Percentiles rank a stretch among this genome's conserved stretches.
phyloP scores from a whole-genome alignment of 2,888 invertebrate genomes.

The Orgyia antiqua region DNA sequence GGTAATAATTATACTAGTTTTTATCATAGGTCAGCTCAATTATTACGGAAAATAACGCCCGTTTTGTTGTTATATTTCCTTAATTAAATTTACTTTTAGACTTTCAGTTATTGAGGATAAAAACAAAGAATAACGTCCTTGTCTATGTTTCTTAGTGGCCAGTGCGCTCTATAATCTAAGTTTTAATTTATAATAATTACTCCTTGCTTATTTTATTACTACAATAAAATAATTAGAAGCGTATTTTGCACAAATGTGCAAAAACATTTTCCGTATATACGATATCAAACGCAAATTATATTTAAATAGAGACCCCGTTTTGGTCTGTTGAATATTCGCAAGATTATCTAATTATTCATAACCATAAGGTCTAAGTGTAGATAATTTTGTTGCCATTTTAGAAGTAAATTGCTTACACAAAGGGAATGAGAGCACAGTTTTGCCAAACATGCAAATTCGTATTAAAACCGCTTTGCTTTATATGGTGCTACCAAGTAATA shows the following conservation, averaged over 20 bases:
- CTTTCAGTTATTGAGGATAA: background rate
- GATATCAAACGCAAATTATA: slow-evolving; percentile 7
- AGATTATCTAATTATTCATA: slow-evolving; percentile 25
- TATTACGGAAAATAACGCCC: background rate
- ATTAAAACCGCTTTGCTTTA: slow-evolving; percentile 46
- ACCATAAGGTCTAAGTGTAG: slow-evolving; percentile 18
- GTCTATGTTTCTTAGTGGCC: background rate
- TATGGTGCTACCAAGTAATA: slow-evolving; percentile 29
- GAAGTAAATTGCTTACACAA: slow-evolving; percentile 48
- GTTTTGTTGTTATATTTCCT: background rate
- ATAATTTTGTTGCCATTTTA: slow-evolving; percentile 36
- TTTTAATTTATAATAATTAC: background rate
- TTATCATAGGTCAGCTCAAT: slow-evolving; percentile 1
- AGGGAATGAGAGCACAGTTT: slow-evolving; percentile 44
- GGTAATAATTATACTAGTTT: background rate
- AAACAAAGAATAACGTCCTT: slow-evolving; percentile 1
- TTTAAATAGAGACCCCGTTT: slow-evolving; percentile 14
- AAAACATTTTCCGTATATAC: slow-evolving; percentile 9
- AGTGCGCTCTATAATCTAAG: background rate
- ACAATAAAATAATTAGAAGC: slow-evolving; percentile 3
- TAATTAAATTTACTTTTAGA: background rate
- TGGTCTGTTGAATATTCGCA: slow-evolving; percentile 8
- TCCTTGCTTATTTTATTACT: background rate
- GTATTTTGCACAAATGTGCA: slow-evolving; percentile 3
- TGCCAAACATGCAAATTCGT: slow-evolving; percentile 21